phyloP scores from a whole-genome alignment of 2,888 invertebrate species.

The Lasioglossum vierecki region DNA sequence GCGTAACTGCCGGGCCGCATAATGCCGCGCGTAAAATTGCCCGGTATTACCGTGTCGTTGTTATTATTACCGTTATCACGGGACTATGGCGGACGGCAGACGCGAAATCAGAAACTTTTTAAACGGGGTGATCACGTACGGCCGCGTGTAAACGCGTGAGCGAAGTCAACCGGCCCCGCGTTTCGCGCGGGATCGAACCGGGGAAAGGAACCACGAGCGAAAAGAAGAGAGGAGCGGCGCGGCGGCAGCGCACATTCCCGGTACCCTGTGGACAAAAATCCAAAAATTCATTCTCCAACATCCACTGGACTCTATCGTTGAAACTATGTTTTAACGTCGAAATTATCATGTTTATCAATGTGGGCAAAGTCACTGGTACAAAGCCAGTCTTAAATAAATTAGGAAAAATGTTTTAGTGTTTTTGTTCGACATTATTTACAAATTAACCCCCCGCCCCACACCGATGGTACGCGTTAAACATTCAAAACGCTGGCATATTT shows the following conservation, averaged over 20 bases:
- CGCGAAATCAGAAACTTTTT: constrained; percentile 43
- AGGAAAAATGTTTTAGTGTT: no score
- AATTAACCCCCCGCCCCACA: no score
- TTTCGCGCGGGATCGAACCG: neutral
- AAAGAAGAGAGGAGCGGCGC: neutral
- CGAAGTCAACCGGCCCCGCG: neutral
- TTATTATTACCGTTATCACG: constrained; percentile 21
- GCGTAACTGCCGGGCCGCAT: constrained; percentile 14
- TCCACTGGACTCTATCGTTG: no score
- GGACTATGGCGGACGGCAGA: neutral
- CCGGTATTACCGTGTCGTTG: constrained; percentile 27
- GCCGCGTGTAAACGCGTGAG: constrained; percentile 31
- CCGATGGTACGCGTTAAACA: no score
- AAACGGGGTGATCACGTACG: constrained; percentile 42
- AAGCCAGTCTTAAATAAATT: no score
- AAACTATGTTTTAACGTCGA: no score
- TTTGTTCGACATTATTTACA: no score
- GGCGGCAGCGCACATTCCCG: neutral
- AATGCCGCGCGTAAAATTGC: constrained; percentile 26
- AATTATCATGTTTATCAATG: no score
- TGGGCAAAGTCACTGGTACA: no score
- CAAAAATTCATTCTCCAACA: no score
- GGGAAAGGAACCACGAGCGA: neutral
- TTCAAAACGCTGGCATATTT: no score
- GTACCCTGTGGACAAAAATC: no score